Evolutionary conservation across 2,888 invertebrate genomes (phyloP), one percentile per base, ranked within the genome.

Genomic region (Ischnura elegans): DNA sequence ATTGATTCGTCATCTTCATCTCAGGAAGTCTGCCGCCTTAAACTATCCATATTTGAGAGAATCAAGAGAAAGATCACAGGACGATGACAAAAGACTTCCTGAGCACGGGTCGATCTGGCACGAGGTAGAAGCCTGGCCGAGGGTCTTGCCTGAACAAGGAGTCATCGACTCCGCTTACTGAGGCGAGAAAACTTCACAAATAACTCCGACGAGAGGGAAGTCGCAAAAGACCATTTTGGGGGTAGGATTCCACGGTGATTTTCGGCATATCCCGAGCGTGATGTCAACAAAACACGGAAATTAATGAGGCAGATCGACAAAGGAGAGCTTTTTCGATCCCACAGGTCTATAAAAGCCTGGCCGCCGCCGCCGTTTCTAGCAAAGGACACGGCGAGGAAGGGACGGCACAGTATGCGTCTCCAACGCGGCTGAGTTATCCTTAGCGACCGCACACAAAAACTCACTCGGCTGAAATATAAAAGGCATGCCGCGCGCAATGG

Each of bases 211-310:
- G 36, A 76, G 36, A 13, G 0, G 61, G 36, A 76, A 76, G 29
- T 36, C 61, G 29, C 36, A 76, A 8, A n/a, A 36, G 76, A 36
- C 76, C 76, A 76, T 76, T 76, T 76, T 76, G 36, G 76, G 61
- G 76, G 8, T 16, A 36, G 36, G 5, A 29, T 76, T 10, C 13
- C 36, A 36, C n/a, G 36, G 76, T 36, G 29, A 76, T 76, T 76
- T 76, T 76, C 76, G 76, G 36, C 76, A 76, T 76, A 36, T 76
- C 36, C 16, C 76, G 36, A 76, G 76, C 76, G 76, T 36, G 76
- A 76, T 76, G 76, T 36, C 76, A 76, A 76, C 76, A 76, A 76
- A 76, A 76, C 76, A 76, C n/a, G 21, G 36, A 76, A 76, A 76
- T 76, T 76, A 76, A 76, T 36, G 76, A 76, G 76, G 76, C 36